Percentiles rank a stretch among this genome's conserved stretches.
These are phyloP conservation scores for Murina feae DNA, from an alignment of 2,113 vertebrate genomes.

Conservation along the genomic window DNA sequence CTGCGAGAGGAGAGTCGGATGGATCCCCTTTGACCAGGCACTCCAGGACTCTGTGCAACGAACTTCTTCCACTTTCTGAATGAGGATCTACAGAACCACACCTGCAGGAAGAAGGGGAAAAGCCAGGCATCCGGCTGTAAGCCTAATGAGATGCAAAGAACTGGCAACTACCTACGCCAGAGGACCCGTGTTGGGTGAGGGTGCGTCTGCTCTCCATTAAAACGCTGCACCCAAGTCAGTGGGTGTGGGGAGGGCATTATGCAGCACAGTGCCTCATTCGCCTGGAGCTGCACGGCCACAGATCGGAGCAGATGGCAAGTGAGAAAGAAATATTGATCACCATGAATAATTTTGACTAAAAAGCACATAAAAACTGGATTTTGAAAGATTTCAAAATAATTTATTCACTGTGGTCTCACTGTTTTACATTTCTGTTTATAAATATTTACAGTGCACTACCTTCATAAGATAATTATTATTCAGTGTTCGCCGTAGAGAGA, in stretches of 20 bases:
- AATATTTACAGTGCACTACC: slow-evolving; percentile 78
- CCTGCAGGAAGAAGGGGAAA: slow-evolving; percentile 45
- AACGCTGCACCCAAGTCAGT: slow-evolving; percentile 42
- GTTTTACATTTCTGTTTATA: slow-evolving; percentile 78
- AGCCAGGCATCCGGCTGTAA: slow-evolving; percentile 55
- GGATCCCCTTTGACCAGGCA: slow-evolving; percentile 36
- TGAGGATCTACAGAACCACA: slow-evolving; percentile 55
- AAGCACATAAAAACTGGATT: slow-evolving; percentile 70
- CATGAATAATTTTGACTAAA: slow-evolving; percentile 67
- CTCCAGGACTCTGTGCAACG: neutral
- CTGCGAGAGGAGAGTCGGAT: slow-evolving; percentile 36
- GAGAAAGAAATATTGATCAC: slow-evolving; percentile 71
- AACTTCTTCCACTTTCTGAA: slow-evolving; percentile 45
- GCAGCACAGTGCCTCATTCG: slow-evolving; percentile 22
- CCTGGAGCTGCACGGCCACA: slow-evolving; percentile 49
- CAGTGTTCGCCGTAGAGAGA: slow-evolving; percentile 67
- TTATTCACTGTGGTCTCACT: slow-evolving; percentile 74
- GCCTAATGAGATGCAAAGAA: slow-evolving; percentile 64
- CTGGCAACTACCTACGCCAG: slow-evolving; percentile 66
- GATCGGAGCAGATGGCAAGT: slow-evolving; percentile 51
- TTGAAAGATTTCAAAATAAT: slow-evolving; percentile 71
- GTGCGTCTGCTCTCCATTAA: slow-evolving; percentile 44
- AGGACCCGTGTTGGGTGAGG: slow-evolving; percentile 50
- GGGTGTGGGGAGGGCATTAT: slow-evolving; percentile 45
- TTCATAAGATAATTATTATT: slow-evolving; percentile 80